Percentiles rank a stretch among this genome's conserved stretches.
Conservation (phyloP, 1,140 invertebrate species). For the Drosophila micromelanica region DNA sequence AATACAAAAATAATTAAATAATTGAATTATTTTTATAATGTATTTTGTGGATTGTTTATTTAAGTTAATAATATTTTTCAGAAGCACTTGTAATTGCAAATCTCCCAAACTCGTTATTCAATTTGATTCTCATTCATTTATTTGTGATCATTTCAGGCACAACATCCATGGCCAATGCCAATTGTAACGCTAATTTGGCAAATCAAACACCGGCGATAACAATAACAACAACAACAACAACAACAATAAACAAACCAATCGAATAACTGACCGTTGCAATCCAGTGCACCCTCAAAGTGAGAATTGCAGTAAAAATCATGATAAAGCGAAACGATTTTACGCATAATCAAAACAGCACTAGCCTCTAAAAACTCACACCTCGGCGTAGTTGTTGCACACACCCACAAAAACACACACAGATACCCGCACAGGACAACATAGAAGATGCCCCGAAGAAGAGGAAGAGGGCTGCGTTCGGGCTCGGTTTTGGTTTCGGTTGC, state of each 20-base stretch:
- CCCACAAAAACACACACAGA: slow-evolving; percentile 13
- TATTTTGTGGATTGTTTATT: no score
- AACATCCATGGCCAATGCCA: slow-evolving; percentile 34
- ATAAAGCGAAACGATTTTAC: slow-evolving; percentile 77
- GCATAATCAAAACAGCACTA: slow-evolving; percentile 79
- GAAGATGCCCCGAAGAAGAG: slow-evolving; percentile 4
- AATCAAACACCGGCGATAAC: slow-evolving; percentile 42
- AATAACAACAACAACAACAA: slow-evolving; percentile 29
- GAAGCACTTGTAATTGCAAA: no score
- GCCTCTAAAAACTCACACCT: slow-evolving; percentile 72
- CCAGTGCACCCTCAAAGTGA: slow-evolving; percentile 41
- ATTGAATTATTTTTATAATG: no score
- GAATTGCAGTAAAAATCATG: slow-evolving; percentile 66
- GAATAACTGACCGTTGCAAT: slow-evolving; percentile 48
- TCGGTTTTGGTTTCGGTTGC: slow-evolving; percentile 37
- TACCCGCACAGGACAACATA: slow-evolving; percentile 6
- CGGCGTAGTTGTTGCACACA: slow-evolving; percentile 35
- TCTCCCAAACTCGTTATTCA: background rate
- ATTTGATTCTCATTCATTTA: slow-evolving; percentile 11
- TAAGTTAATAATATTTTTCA: no score
- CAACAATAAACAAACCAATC: slow-evolving; percentile 50
- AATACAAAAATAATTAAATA: no score
- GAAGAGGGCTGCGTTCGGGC: slow-evolving; percentile 7
- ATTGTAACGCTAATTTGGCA: slow-evolving; percentile 55
- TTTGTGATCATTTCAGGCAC: slow-evolving; percentile 6